Base-by-base conservation (phyloP, 1,140 invertebrate genomes). In the Penaeus japonicus region DNA sequence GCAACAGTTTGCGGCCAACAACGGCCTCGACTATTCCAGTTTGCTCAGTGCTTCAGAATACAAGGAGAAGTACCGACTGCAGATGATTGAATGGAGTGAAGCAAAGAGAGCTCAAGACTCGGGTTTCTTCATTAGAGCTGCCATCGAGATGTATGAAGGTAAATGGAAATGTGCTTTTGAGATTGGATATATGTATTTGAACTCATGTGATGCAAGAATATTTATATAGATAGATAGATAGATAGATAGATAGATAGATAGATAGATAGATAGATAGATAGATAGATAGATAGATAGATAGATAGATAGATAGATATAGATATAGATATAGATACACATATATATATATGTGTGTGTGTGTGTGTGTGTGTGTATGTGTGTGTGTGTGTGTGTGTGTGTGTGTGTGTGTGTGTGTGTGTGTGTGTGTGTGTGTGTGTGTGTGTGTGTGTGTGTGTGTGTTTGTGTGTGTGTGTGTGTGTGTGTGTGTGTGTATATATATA, bases 1-100 rank as follows among this genome's bases (percentile, higher is more conserved):
- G 92, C 93, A 93, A 90, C 94, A 96, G 91, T 97, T 96, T 95
- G 95, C 96, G 0, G 93, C 95, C 91, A 93, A 95, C 90, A 94
- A 96, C 87, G 94, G 95, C 91, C 93, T 99, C 32, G 94, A 98
- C 93, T 94, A 96, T 83, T 92, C 95, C 57, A 93, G 96, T 90
- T 93, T 99, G 78, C 92, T 99, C 27, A 95, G 96, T 92, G 94
- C 96, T 92, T 95, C 95, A 77, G 93, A 94, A 59, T 98, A 98
- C 91, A 99, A 99, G 92, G 98, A 99, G 93, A 93, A 94, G 86
- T 96, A 97, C 93, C 93, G 98, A 57, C 92, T 94, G 77, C 95
- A 96, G 90, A 99, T 99, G 98, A 96, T 98, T 39, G 93, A 94
- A 90, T 99, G 98, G 97, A 97, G 98, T 89, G 98, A 99, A 92